Conservation (phyloP, 2,113 vertebrate species). For the Phainopepla nitens region DNA sequence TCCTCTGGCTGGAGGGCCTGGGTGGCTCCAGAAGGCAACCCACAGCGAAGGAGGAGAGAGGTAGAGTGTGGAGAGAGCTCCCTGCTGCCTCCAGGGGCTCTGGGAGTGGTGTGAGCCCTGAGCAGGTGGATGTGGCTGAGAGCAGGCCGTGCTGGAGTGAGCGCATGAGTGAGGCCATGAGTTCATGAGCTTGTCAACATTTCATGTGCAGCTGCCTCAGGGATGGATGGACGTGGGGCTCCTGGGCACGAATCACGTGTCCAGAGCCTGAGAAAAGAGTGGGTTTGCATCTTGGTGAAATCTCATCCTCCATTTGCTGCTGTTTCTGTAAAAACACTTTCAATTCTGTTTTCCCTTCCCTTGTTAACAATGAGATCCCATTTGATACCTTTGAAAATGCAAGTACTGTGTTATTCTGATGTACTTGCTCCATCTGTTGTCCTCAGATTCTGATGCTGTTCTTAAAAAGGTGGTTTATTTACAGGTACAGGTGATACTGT, state of each 20-base stretch:
- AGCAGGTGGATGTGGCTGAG: slow-evolving; percentile 15
- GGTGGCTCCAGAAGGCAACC: slow-evolving; percentile 41
- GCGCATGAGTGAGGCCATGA: neutral
- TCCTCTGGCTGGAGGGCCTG: slow-evolving; percentile 35
- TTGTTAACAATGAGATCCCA: neutral
- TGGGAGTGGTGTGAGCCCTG: slow-evolving; percentile 17
- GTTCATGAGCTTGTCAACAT: neutral
- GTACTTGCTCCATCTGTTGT: neutral
- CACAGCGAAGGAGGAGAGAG: slow-evolving; percentile 32
- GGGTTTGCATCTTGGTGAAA: neutral
- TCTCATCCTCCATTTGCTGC: neutral
- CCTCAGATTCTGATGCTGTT: neutral
- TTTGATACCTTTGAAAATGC: neutral
- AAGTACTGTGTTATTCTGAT: neutral
- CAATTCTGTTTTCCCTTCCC: neutral
- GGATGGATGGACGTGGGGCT: neutral
- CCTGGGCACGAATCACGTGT: neutral
- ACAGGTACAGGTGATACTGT: slow-evolving; percentile 41
- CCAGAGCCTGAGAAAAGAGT: neutral
- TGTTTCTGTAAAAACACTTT: neutral
- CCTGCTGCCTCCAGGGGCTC: neutral
- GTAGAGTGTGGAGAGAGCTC: slow-evolving; percentile 2
- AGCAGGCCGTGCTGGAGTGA: neutral
- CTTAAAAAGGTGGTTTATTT: slow-evolving; percentile 49
- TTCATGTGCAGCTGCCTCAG: neutral